Base-by-base conservation (phyloP, 2,797 vertebrate species). In the Alca torda region DNA sequence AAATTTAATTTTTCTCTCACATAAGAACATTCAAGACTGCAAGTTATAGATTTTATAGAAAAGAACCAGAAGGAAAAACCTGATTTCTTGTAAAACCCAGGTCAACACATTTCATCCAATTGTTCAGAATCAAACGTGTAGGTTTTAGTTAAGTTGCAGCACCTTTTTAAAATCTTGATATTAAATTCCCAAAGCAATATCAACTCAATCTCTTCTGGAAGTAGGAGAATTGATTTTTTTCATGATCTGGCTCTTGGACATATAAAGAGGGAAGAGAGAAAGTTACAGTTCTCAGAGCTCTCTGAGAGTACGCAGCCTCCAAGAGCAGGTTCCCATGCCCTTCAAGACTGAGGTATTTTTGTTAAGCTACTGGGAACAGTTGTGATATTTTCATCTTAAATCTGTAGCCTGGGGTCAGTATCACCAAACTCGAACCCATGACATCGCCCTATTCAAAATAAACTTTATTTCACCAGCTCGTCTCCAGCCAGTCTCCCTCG, bases 271-370 rank as follows among this genome's bases (percentile, higher is more conserved):
- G 5, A 80, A 70, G 35, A 54, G 24, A 35, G 61, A 57, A 89
- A 59, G 31, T 45, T 81, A 31, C 3, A 54, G n/a, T 91, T 95
- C 61, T 87, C 28, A 69, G 67, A 78, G 67, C 24, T 33, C n/a
- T 77, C 48, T 78, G 16, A 63, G 57, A 46, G 13, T 31, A 61
- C 3, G 4, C 31, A 84, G 56, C 48, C 74, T 82, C 46, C 53
- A 69, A 88, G 93, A 90, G 64, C 67, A 93, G 75, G 37, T 93
- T 97, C 88, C 75, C 68, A 77, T 77, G 87, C 75, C 81, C 92
- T 94, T 87, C 51, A 70, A 60, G 51, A 56, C 33, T 28, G n/a
- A 77, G 74, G 18, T 70, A 77, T 77, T 95, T 94, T 90, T 92
- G 51, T 79, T 93, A 84, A 72, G 46, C 35, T 84, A 61, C 25